phyloP scores from a whole-genome alignment of 2,797 vertebrate species.

The Pagetopsis macropterus region DNA sequence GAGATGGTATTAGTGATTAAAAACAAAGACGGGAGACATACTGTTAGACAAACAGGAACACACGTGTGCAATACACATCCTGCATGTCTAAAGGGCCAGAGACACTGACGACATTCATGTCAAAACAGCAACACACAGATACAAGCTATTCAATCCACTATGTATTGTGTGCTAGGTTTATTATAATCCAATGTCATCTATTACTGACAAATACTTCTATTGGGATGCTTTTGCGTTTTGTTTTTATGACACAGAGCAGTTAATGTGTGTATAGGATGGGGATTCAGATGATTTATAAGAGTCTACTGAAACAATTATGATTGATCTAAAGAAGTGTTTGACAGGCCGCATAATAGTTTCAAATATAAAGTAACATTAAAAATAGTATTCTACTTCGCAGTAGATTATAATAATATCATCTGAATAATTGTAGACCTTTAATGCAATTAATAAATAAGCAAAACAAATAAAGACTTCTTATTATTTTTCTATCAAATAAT shows the following conservation, averaged over 20 bases:
- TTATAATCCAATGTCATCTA: not conserved
- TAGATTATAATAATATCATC: not conserved
- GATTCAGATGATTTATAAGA: not conserved
- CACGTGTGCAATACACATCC: not conserved
- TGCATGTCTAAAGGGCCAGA: not conserved
- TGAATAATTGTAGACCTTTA: not conserved
- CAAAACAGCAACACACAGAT: slow-evolving; percentile 7
- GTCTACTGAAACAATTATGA: not conserved
- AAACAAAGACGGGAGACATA: not conserved
- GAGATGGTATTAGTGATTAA: not conserved
- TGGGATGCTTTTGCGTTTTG: not conserved
- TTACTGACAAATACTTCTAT: not conserved
- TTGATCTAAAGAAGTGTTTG: too few species aligned
- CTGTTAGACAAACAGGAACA: not conserved
- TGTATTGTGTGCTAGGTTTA: not conserved
- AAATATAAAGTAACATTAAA: not conserved
- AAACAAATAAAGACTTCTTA: not conserved
- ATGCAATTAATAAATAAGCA: not conserved
- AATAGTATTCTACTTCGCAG: not conserved
- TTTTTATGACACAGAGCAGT: not conserved
- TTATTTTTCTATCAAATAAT: not conserved
- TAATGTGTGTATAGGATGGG: not conserved
- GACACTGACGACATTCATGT: not conserved
- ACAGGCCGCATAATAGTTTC: not conserved
- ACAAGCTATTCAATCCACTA: not conserved